Evolutionary conservation across 2,888 invertebrate species (phyloP), one percentile per base, ranked within the genome.

Genomic region (Eupelmus urozonus): DNA sequence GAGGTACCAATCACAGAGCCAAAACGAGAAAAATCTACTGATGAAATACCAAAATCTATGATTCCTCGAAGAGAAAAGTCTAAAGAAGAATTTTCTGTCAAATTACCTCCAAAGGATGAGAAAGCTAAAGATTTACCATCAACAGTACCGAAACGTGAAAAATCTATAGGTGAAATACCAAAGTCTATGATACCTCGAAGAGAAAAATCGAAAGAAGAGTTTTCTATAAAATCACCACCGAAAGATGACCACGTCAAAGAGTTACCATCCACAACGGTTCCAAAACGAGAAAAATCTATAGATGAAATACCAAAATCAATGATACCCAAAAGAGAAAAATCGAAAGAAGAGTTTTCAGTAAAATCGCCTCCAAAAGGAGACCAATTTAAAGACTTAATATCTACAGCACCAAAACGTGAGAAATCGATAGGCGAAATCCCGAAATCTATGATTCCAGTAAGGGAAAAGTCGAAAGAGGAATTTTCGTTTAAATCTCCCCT

Each of bases 171-270:
- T 7, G 71, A 71, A 65, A 76, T 76, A 34, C 71, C 76, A 13
- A 63, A 71, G 20, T 76, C 71, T n/a, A 76, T 76, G 71, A 76
- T 76, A 34, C 76, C 76, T 1, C 4, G 18, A 11, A 40, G 76
- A 49, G 76, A 76, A 60, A 76, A 70, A 27, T 76, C 76, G 1
- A 76, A 70, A 45, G 76, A 76, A 1, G 63, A 76, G 53, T 70
- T 76, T 40, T n/a, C 57, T 2, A 25, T 76, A 2, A 70, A 70
- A 70, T 51, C 75, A 18, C 23, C 57, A 20, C 49, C 45, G 13
- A 45, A 11, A 11, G 23, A 23, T 29, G 66, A 51, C 42, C 65
- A 34, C 57, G 49, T 2, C 23, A 49, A 74, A 57, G 62, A 72
- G 57, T 42, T 66, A 63, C 23, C 74, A 23, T 49, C 23, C 7